phyloP scores from a whole-genome alignment of 2,888 invertebrate genomes.

The Dasypolia templi region DNA sequence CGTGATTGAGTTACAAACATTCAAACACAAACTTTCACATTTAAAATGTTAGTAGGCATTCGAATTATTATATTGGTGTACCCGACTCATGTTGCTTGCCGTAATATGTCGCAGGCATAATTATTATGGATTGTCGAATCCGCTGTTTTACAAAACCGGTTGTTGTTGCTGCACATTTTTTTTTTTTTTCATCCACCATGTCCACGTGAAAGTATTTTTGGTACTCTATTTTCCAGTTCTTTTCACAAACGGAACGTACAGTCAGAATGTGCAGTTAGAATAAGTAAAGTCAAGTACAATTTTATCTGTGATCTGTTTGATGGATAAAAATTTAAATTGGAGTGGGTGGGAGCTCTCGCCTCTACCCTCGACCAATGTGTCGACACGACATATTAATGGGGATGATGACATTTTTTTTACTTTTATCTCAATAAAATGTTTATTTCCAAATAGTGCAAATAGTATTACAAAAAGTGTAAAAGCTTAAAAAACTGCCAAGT shows the following conservation, averaged over 20 bases:
- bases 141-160: no score
- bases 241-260: not conserved
- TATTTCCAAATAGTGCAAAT: no score
- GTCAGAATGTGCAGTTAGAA: not conserved
- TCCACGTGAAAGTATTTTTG: slow-evolving; percentile 1
- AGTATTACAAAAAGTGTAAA: no score
- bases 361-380: not conserved
- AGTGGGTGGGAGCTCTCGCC: slow-evolving; percentile 11
- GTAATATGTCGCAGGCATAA: not conserved
- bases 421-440: no score
- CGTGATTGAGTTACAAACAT: no score
- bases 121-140: no score
- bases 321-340: slow-evolving; percentile 42
- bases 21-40: no score
- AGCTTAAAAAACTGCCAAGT: no score
- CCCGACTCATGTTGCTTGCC: not conserved
- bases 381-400: not conserved
- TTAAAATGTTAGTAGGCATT: no score
- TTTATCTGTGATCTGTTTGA: slow-evolving; percentile 17
- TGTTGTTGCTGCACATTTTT: not conserved
- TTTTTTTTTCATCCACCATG: not conserved
- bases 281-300: slow-evolving; percentile 24
- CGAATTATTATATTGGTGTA: no score
- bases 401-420: no score
- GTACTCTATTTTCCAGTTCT: not conserved